phyloP scores from a whole-genome alignment of 2,888 invertebrate genomes.

The Ornithoptera priamus region DNA sequence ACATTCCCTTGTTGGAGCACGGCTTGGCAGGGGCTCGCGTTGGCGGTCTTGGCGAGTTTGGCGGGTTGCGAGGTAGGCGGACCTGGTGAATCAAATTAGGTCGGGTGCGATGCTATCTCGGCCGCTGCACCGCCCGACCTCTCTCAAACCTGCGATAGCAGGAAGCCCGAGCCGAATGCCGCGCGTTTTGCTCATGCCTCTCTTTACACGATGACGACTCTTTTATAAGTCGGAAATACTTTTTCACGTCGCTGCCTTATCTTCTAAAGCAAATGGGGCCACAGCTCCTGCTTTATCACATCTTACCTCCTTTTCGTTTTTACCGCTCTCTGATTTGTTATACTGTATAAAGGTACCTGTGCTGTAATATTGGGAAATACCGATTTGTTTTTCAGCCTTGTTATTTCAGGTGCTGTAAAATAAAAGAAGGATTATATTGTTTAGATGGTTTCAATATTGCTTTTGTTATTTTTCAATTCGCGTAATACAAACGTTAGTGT shows the following conservation, averaged over 20 bases:
- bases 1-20: constrained; percentile 53
- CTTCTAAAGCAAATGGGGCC: constrained; percentile 51
- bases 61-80: constrained; percentile 38
- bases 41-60: constrained; percentile 44
- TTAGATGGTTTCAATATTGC: constrained; percentile 12
- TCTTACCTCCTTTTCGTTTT: constrained; percentile 2
- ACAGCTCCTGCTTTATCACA: constrained; percentile 33
- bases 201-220: constrained; percentile 51
- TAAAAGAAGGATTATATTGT: constrained; percentile 12
- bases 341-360: background rate
- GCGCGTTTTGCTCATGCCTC: constrained; percentile 67
- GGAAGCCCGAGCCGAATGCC: constrained; percentile 61
- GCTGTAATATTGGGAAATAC: background rate
- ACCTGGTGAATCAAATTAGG: constrained; percentile 70
- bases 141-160: constrained; percentile 48
- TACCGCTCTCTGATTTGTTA: background rate
- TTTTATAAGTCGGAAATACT: constrained; percentile 56
- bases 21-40: constrained; percentile 43
- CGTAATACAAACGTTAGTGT: constrained; percentile 15
- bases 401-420: constrained; percentile 11
- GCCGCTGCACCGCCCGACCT: constrained; percentile 51
- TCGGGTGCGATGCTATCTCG: constrained; percentile 68
- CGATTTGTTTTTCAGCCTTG: background rate
- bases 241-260: constrained; percentile 58
- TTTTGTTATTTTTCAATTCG: constrained; percentile 30